phyloP scores from a whole-genome alignment of 1,140 invertebrate species.

The Ips nitidus region DNA sequence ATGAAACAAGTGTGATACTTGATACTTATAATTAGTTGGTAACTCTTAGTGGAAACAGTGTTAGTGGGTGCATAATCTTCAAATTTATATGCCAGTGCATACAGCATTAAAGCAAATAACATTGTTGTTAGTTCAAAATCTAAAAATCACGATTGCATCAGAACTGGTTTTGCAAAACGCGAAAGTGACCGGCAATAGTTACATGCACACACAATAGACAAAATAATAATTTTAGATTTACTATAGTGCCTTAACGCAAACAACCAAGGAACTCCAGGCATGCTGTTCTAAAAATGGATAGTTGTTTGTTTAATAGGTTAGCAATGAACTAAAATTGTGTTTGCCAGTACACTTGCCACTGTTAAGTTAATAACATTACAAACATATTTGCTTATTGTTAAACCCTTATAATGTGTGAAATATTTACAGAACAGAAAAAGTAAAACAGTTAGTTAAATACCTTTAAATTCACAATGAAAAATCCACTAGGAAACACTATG shows the following conservation, averaged over 20 bases:
- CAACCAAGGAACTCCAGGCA: not conserved
- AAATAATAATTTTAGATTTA: slow-evolving; percentile 1
- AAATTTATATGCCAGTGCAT: not conserved
- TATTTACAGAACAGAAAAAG: not conserved
- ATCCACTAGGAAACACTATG: not conserved
- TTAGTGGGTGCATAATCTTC: not conserved
- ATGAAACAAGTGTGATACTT: not conserved
- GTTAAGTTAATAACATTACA: not conserved
- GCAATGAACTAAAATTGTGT: not conserved
- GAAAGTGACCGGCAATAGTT: not conserved
- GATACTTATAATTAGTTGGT: no score
- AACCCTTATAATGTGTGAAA: not conserved
- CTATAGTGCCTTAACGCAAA: not conserved
- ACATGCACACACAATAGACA: not conserved
- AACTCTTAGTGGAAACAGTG: no score
- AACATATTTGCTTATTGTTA: not conserved
- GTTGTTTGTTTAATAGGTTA: not conserved
- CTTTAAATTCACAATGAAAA: not conserved
- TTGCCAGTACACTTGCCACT: not conserved
- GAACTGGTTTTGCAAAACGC: slow-evolving; percentile 1
- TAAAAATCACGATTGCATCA: slow-evolving; percentile 4
- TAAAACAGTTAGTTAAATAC: not conserved
- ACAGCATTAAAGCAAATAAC: not conserved
- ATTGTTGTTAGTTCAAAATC: not conserved
- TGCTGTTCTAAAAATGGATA: not conserved